Base-by-base conservation (phyloP, 2,888 invertebrate genomes). In the Pristionchus fissidentatus region DNA sequence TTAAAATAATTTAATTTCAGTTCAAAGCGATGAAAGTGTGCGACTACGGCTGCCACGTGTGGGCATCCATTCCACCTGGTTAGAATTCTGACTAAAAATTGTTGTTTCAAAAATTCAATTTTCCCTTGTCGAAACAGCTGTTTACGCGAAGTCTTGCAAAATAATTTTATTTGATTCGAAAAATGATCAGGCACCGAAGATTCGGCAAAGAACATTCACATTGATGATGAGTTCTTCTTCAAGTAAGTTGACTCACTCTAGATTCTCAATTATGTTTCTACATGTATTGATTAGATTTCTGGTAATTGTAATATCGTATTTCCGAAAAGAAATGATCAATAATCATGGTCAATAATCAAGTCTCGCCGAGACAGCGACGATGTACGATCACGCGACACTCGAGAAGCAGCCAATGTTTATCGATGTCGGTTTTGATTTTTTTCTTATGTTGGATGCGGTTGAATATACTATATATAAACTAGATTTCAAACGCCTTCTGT, bases 211-310 rank as follows among this genome's bases (percentile, higher is more conserved):
- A 73, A 73, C 46, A 73, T 73, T 22, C 73, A 73, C 29, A 73
- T 73, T 43, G 73, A 73, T 22, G 70, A 73, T 46, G 73, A 73
- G 15, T 73, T 73, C 73, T 73, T 73, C 46, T 73, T 73, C 73
- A 73, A 73, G 73, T 73, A 1, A 26, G 26, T 46, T 29, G 15
- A n/a, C n/a, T n/a, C n/a, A n/a, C n/a, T n/a, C 19, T 19, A 49
- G 10, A 15, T 49, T 15, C 49, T 49, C 19, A 49, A 49, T 49
- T 49, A 49, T 49, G 49, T 49, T 49, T 15, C 10, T 49, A 15
- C 19, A 49, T 10, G 10, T 10, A 49, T 49, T 49, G 19, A 49
- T 15, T 15, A 49, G 19, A 49, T 49, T 15, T 10, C 19, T 49
- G 10, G 19, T 19, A 15, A 49, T 49, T 19, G 10, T 49, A 49